A percentile compares a stretch with the other conserved stretches of the same genome.
Evolutionary conservation across 2,888 invertebrate genomes (phyloP).

Genomic region (Fabriciana adippe): DNA sequence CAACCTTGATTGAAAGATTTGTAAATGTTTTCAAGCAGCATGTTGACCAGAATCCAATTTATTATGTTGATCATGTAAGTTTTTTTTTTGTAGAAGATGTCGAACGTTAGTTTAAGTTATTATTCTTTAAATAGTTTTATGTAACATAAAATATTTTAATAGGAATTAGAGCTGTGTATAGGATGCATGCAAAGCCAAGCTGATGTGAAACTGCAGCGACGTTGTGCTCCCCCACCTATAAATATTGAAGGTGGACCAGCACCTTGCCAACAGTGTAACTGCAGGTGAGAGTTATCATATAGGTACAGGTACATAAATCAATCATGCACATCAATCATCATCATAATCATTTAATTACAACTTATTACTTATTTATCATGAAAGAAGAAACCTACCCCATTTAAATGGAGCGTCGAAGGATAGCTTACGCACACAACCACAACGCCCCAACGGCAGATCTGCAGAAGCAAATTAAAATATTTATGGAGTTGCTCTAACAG

Average conservation of each 20-base stretch:
- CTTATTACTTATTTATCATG: no score
- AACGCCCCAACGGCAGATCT: no score
- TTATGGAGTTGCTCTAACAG: no score
- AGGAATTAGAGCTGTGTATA: constrained; percentile 92
- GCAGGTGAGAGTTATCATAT: constrained; percentile 25
- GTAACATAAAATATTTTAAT: constrained; percentile 21
- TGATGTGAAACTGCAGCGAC: constrained; percentile 89
- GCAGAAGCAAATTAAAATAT: no score
- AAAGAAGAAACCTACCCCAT: no score
- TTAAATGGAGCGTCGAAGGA: no score
- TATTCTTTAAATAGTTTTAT: no score
- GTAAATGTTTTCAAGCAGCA: constrained; percentile 91
- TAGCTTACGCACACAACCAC: no score
- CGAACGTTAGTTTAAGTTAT: background rate
- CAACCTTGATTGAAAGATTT: constrained; percentile 91
- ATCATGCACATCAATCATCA: no score
- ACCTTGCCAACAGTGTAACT: constrained; percentile 65
- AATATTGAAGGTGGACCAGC: constrained; percentile 56
- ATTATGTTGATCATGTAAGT: constrained; percentile 79
- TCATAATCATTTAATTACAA: no score
- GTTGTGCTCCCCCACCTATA: constrained; percentile 80
- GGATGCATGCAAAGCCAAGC: constrained; percentile 92
- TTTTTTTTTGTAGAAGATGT: background rate
- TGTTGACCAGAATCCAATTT: constrained; percentile 86
- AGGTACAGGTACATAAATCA: no score